Conservation (phyloP, 1,140 invertebrate species). For the Sinonovacula constricta region DNA sequence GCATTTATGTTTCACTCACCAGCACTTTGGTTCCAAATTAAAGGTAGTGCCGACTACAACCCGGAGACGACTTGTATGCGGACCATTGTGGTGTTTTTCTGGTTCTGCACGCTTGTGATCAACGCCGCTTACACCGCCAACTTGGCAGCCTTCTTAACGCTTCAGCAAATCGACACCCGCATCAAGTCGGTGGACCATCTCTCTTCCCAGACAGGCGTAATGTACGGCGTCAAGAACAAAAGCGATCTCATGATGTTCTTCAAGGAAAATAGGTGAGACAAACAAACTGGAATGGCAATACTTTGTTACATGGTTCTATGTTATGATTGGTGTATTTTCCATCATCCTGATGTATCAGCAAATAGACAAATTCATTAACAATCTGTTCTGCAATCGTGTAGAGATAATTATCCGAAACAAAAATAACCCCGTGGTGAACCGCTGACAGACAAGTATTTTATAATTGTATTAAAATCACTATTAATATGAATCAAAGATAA, state of each 20-base stretch:
- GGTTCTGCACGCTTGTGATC: slow-evolving; percentile 78
- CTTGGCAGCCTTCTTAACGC: slow-evolving; percentile 78
- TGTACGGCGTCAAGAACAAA: slow-evolving; percentile 70
- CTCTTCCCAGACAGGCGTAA: slow-evolving; percentile 70
- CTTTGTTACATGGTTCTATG: neutral
- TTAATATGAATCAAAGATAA: too few relatives aligned
- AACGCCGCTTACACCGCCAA: slow-evolving; percentile 79
- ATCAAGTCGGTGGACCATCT: slow-evolving; percentile 76
- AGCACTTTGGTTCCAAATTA: too few relatives aligned
- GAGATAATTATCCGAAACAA: too few relatives aligned
- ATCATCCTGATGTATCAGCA: too few relatives aligned
- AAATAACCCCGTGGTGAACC: too few relatives aligned
- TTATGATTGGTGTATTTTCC: neutral
- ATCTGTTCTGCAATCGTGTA: too few relatives aligned
- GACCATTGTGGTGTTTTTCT: slow-evolving; percentile 75
- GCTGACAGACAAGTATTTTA: too few relatives aligned
- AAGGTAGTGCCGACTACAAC: slow-evolving; percentile 79
- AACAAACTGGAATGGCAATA: too few relatives aligned
- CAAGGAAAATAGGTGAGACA: slow-evolving; percentile 41
- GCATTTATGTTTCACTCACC: too few relatives aligned
- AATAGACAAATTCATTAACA: neutral
- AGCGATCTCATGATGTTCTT: slow-evolving; percentile 68
- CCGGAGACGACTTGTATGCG: slow-evolving; percentile 74
- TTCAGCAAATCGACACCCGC: slow-evolving; percentile 74
- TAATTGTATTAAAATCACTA: too few relatives aligned